phyloP scores from a whole-genome alignment of 2,797 vertebrate genomes.

The Cuniculus paca region DNA sequence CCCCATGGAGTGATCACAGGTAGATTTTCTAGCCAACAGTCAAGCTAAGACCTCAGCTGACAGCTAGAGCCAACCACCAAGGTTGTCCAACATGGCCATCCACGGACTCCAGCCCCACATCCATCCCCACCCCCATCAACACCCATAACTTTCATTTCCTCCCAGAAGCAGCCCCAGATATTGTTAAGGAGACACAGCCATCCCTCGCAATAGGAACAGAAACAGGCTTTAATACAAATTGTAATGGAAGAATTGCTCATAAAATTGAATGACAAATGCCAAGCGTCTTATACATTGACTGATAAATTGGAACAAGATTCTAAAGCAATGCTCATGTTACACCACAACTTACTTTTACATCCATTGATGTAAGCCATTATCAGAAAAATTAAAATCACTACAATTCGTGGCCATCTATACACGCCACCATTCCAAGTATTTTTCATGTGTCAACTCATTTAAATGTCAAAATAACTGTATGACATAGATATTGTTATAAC shows the following conservation, averaged over 20 bases:
- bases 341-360: not conserved
- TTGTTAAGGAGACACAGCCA: not conserved
- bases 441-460: not conserved
- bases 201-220: not conserved
- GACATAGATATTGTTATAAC: not conserved
- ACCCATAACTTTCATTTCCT: not conserved
- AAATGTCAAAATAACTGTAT: slow-evolving; percentile 4
- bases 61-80: not conserved
- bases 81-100: not conserved
- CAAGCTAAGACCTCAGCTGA: not conserved
- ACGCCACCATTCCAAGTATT: slow-evolving; percentile 4
- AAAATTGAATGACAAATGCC: not conserved
- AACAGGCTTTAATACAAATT: not conserved
- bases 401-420: not conserved
- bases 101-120: not conserved
- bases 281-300: not conserved
- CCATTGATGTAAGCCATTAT: not conserved
- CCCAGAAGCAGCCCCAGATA: not conserved
- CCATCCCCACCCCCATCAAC: rapidly evolving
- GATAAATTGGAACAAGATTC: not conserved
- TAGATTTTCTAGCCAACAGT: not conserved
- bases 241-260: not conserved
- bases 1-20: too few relatives aligned
- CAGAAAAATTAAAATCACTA: not conserved
- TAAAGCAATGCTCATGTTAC: not conserved